phyloP scores from a whole-genome alignment of 1,140 invertebrate species.

The Meteorus sp. region DNA sequence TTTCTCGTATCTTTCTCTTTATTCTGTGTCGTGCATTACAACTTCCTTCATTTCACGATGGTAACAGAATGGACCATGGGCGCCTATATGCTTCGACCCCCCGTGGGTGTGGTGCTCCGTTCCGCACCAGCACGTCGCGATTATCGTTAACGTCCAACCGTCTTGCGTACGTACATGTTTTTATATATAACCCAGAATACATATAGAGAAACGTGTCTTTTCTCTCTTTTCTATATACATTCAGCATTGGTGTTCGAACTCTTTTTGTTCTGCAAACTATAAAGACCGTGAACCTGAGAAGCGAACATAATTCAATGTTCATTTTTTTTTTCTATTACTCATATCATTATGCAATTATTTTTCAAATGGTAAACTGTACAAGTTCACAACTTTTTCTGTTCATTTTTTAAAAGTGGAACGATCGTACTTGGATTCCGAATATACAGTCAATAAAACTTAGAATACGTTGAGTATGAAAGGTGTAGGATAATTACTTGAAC shows the following conservation, averaged over 20 bases:
- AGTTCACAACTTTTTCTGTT: too few relatives aligned
- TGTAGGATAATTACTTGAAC: not conserved
- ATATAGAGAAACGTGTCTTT: slow-evolving; percentile 17
- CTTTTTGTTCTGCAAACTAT: not conserved
- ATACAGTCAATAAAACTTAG: not conserved
- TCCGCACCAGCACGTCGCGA: slow-evolving; percentile 29
- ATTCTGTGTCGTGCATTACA: not conserved
- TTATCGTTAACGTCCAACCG: slow-evolving; percentile 24
- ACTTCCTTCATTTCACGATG: slow-evolving; percentile 3
- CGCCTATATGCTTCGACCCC: slow-evolving; percentile 30
- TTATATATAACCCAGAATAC: not conserved
- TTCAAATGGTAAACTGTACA: not conserved
- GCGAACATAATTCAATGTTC: too few relatives aligned
- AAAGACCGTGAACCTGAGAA: slow-evolving; percentile 10
- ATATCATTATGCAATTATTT: too few relatives aligned
- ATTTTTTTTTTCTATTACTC: too few relatives aligned
- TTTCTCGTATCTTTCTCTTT: not conserved
- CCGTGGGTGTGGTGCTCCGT: slow-evolving; percentile 44
- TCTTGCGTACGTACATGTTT: slow-evolving; percentile 15
- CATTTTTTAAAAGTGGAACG: too few relatives aligned
- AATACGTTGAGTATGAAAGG: not conserved
- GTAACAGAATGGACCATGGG: slow-evolving; percentile 4
- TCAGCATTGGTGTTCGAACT: not conserved
- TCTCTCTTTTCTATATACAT: slow-evolving; percentile 1
- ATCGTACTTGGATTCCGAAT: not conserved